phyloP scores from a whole-genome alignment of 2,113 vertebrate genomes.

The Hymenochirus boettgeri region DNA sequence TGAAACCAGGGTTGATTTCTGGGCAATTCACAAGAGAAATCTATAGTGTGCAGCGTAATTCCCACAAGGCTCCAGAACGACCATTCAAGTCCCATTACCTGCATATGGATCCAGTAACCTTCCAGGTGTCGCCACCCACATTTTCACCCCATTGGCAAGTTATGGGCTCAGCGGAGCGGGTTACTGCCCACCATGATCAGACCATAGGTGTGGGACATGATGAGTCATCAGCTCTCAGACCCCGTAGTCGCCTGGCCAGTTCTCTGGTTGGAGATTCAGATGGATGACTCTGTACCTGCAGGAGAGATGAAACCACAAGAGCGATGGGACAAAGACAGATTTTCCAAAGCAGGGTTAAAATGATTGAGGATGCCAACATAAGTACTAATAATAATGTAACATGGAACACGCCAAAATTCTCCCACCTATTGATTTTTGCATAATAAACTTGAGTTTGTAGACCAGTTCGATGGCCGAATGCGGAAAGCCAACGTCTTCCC shows the following conservation, averaged over 20 bases:
- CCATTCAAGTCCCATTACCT: conserved; percentile 75
- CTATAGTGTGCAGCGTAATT: too few relatives aligned
- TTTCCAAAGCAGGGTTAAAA: too few relatives aligned
- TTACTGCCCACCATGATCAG: conserved; percentile 96
- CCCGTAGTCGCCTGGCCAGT: conserved; percentile 95
- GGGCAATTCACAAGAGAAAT: too few relatives aligned
- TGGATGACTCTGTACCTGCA: conserved; percentile 89
- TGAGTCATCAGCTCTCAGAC: conserved; percentile 93
- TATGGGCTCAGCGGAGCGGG: conserved; percentile 88
- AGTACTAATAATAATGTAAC: too few relatives aligned
- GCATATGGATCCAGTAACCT: conserved; percentile 93
- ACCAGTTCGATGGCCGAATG: conserved; percentile 90
- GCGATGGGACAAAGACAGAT: too few relatives aligned
- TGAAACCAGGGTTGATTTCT: conserved; percentile 96
- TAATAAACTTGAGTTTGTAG: conserved; percentile 97
- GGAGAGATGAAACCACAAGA: too few relatives aligned
- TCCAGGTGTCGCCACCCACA: conserved; percentile 91
- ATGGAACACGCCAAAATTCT: too few relatives aligned
- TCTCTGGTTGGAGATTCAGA: conserved; percentile 90
- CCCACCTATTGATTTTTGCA: conserved; percentile 94
- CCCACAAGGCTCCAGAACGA: too few relatives aligned
- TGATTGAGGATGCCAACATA: too few relatives aligned
- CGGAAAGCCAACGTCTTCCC: conserved; percentile 97
- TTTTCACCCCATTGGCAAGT: conserved; percentile 88
- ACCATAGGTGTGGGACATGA: conserved; percentile 90